Conservation (phyloP, 1,140 invertebrate genomes). For the Brachionus rotundiformis region DNA sequence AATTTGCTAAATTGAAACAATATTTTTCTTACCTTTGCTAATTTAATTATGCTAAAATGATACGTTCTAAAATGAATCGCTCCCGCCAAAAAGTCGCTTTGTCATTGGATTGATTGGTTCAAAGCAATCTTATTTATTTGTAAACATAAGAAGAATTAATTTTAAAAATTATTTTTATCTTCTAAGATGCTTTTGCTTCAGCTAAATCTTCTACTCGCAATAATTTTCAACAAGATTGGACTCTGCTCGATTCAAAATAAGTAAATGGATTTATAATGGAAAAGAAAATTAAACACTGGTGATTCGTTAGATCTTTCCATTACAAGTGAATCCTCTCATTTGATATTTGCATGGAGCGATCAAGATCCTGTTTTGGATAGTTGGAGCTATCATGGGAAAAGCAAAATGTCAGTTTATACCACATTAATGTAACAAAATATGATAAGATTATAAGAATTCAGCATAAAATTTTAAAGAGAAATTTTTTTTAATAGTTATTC, state of each 20-base stretch:
- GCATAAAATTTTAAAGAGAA: too few species aligned
- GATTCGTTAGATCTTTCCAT: not conserved
- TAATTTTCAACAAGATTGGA: slow-evolving; percentile 38
- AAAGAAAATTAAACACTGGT: slow-evolving; percentile 20
- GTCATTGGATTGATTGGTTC: slow-evolving; percentile 77
- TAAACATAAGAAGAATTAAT: not conserved
- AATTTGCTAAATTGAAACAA: too few species aligned
- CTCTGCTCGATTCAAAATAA: not conserved
- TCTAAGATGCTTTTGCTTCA: not conserved
- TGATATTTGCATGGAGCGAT: slow-evolving; percentile 33
- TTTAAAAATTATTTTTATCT: too few species aligned
- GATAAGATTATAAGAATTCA: too few species aligned
- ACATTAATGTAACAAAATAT: not conserved
- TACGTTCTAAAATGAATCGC: too few species aligned
- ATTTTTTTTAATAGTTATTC: too few species aligned
- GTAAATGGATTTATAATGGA: slow-evolving; percentile 36
- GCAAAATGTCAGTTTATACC: not conserved
- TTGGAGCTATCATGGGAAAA: slow-evolving; percentile 38
- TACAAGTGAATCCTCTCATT: not conserved
- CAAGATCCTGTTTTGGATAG: not conserved
- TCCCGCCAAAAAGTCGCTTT: slow-evolving; percentile 78
- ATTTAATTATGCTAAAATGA: too few species aligned
- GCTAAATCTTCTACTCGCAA: not conserved
- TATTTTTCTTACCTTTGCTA: too few species aligned
- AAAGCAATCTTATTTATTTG: not conserved